Evolutionary conservation across 2,888 invertebrate species (phyloP), one percentile per base, ranked within the genome.

Genomic region (Stenurella melanura): DNA sequence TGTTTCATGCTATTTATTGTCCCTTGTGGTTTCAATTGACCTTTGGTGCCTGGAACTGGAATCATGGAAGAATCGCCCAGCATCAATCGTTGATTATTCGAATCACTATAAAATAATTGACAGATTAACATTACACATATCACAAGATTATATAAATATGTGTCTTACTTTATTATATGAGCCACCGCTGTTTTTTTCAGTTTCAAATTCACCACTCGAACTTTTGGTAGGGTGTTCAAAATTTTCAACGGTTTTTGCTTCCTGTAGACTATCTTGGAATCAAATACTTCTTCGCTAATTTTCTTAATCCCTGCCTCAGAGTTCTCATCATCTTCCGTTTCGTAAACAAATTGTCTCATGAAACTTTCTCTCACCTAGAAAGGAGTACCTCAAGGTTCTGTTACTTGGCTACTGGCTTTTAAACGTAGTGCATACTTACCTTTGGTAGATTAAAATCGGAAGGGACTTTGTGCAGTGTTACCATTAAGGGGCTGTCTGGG

Each of bases 401-500:
- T 50, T 50, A 50, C n/a, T 50, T n/a, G n/a, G n/a, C 50, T 6
- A 50, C 15, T 12, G 21, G n/a, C 6, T 50, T 60, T 42, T 30
- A 17, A 42, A 50, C 19, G 56, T 72, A 63, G 9, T 11, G 18
- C 18, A 11, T 38, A 21, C 60, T 57, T 77, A 96, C 96, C 91
- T 97, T 97, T 0, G 97, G 97, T 71, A 97, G 90, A 88, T 94
- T 96, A 82, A 96, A 97, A 89, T 97, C 97, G 1, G 96, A 96
- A 0, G 98, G 97, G 30, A 98, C 95, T 91, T 97, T 97, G 88
- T 97, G 96, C 57, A 99, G 90, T 78, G 95, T 95, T 0, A 98
- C 98, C 99, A 99, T 99, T 89, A 99, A 96, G 0, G 99, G 99
- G 83, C 98, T 97, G 85, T 99, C 98, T 0, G 99, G 98, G 89